Percentiles rank a stretch among this genome's conserved stretches.
phyloP scores from a whole-genome alignment of 2,888 invertebrate species.

The Thera obeliscata region DNA sequence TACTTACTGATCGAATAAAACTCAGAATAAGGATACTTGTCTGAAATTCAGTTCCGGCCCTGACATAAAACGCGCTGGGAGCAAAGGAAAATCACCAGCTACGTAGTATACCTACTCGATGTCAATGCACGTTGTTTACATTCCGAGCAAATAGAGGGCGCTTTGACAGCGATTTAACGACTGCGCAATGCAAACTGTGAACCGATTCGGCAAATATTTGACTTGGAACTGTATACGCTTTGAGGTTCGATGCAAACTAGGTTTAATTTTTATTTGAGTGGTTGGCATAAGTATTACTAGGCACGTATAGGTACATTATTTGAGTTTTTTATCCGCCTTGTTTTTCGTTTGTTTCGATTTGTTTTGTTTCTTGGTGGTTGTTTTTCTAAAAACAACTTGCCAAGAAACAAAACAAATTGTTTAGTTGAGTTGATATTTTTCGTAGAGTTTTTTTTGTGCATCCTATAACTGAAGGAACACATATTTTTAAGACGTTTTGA shows the following conservation, averaged over 20 bases:
- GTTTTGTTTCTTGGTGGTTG: too few species aligned
- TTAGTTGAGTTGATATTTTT: too few species aligned
- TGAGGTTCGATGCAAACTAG: background rate
- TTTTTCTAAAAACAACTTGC: too few species aligned
- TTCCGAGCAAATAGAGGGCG: slow-evolving; percentile 39
- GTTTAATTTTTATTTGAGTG: background rate
- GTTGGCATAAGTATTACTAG: too few species aligned
- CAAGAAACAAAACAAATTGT: too few species aligned
- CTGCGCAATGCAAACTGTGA: slow-evolving; percentile 29
- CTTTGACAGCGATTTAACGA: slow-evolving; percentile 40
- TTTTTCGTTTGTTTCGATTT: too few species aligned
- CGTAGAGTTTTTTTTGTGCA: too few species aligned
- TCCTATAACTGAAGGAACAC: too few species aligned
- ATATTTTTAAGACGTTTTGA: too few species aligned
- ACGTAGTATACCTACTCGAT: slow-evolving; percentile 15
- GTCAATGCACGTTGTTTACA: slow-evolving; percentile 47
- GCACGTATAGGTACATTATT: too few species aligned
- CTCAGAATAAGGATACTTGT: background rate
- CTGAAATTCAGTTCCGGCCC: slow-evolving; percentile 18
- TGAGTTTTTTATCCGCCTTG: too few species aligned
- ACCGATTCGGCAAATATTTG: slow-evolving; percentile 33
- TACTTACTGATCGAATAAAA: too few species aligned
- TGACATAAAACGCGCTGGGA: slow-evolving; percentile 34
- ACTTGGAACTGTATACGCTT: slow-evolving; percentile 16
- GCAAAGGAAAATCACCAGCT: slow-evolving; percentile 44